phyloP scores from a whole-genome alignment of 2,113 vertebrate species.

The Euleptes europaea region DNA sequence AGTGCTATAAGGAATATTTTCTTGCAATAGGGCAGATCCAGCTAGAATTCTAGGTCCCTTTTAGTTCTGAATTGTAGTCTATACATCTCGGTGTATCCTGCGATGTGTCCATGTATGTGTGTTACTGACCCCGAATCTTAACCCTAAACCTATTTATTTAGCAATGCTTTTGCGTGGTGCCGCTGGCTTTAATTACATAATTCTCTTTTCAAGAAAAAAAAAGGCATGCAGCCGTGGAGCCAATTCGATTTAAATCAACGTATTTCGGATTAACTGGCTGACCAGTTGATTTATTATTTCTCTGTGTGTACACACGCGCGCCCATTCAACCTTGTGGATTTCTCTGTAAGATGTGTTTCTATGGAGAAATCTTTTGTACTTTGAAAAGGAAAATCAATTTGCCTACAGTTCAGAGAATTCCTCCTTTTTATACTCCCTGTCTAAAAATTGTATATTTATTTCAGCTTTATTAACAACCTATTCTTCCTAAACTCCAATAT shows the following conservation, averaged over 20 bases:
- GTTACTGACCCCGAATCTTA: background rate
- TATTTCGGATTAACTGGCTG: background rate
- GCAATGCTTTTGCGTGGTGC: background rate
- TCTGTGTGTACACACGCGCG: background rate
- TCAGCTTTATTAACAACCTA: no score
- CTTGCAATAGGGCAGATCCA: background rate
- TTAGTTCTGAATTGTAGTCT: background rate
- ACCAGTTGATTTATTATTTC: background rate
- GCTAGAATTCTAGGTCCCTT: background rate
- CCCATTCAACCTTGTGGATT: no score
- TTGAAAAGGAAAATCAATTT: no score
- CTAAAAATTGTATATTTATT: no score
- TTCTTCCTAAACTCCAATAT: no score
- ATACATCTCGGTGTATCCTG: background rate
- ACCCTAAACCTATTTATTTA: background rate
- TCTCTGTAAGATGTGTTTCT: no score
- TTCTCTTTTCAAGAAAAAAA: background rate
- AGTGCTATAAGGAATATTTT: no score
- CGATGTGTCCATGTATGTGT: background rate
- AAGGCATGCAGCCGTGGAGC: background rate
- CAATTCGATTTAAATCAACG: background rate
- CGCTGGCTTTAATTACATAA: background rate
- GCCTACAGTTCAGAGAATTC: no score
- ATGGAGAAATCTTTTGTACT: no score
- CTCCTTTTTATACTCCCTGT: no score